Percentiles rank a stretch among this genome's conserved stretches.
phyloP scores from a whole-genome alignment of 2,113 vertebrate genomes.

The Balaenoptera acutorostrata region DNA sequence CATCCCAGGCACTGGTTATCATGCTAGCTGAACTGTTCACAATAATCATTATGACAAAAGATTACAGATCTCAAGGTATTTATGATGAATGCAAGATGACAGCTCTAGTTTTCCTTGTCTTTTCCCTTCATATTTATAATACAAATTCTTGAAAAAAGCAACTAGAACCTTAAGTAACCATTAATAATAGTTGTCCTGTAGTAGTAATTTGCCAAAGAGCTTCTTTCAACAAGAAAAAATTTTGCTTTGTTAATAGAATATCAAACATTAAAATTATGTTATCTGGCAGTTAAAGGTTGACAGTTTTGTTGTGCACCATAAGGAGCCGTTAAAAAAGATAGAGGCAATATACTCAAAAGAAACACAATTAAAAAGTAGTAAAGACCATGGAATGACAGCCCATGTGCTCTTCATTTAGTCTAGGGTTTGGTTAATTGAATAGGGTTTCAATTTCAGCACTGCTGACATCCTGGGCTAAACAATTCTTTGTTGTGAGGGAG shows the following conservation, averaged over 20 bases:
- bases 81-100: background rate
- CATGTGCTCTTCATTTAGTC: background rate
- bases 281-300: background rate
- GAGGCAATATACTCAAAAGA: background rate
- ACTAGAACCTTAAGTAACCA: background rate
- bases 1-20: background rate
- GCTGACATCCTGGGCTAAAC: background rate
- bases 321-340: background rate
- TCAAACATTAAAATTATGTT: conserved; percentile 15
- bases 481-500: background rate
- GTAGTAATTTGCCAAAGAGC: background rate
- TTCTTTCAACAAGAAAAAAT: conserved; percentile 4
- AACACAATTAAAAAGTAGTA: background rate
- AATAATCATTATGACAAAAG: background rate
- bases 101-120: background rate
- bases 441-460: background rate
- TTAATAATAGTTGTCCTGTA: background rate
- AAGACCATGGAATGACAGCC: background rate
- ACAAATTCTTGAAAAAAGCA: background rate
- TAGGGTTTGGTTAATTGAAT: background rate
- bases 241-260: background rate
- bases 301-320: background rate
- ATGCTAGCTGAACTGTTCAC: background rate
- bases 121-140: background rate
- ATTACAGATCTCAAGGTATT: background rate